Conservation (phyloP, 2,113 vertebrate species). For the Grantiella picta region DNA sequence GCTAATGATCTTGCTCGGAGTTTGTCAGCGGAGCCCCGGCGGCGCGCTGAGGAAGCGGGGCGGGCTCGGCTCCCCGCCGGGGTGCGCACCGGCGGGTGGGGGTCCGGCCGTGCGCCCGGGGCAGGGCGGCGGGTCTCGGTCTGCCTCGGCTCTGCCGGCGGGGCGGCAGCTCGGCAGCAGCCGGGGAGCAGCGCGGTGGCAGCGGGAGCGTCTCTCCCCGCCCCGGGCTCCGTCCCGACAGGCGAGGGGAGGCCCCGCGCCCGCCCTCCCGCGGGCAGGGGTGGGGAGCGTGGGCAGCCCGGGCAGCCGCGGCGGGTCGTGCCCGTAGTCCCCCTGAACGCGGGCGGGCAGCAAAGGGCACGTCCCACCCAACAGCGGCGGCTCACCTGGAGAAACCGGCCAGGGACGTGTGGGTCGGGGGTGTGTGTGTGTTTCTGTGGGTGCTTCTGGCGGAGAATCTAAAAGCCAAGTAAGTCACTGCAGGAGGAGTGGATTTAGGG, state of each 20-base stretch:
- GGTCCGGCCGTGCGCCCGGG: neutral
- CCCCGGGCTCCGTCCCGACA: neutral
- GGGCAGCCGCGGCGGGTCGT: neutral
- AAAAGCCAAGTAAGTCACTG: neutral
- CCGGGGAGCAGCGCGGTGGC: neutral
- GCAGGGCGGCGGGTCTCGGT: neutral
- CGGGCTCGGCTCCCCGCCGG: neutral
- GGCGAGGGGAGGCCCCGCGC: neutral
- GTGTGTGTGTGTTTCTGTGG: neutral
- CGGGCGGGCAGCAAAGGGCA: neutral
- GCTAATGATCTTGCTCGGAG: neutral
- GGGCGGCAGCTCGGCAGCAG: neutral
- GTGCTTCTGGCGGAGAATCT: neutral
- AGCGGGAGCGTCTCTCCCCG: neutral
- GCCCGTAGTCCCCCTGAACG: accelerated
- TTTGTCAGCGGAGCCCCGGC: neutral
- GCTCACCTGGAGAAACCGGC: neutral
- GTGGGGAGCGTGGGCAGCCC: neutral
- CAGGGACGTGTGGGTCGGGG: neutral
- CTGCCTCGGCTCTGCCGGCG: neutral
- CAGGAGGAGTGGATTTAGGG: neutral
- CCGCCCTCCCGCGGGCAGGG: neutral
- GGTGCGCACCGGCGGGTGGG: neutral
- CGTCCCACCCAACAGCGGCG: neutral
- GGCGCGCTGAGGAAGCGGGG: neutral